phyloP scores from a whole-genome alignment of 1,140 invertebrate genomes.

The Hyposmocoma kahamanoa region DNA sequence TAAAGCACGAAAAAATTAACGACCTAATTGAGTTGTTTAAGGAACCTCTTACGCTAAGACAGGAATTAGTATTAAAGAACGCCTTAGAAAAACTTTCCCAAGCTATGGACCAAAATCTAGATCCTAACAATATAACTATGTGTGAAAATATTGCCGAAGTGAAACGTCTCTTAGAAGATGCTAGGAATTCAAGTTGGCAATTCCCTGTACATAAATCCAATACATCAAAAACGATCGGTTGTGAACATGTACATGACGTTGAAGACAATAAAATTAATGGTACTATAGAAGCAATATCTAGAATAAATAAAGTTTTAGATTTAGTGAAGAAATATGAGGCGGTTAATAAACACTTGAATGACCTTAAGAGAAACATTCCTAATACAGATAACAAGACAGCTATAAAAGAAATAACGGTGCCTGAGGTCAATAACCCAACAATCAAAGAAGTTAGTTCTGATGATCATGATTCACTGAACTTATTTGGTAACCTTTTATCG shows the following conservation, averaged over 20 bases:
- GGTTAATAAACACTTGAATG: constrained; percentile 30
- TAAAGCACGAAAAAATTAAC: constrained; percentile 58
- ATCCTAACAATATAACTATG: constrained; percentile 34
- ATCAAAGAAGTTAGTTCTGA: constrained; percentile 8
- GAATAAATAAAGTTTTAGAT: constrained; percentile 41
- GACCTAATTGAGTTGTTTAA: constrained; percentile 58
- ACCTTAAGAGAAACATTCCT: constrained; percentile 1
- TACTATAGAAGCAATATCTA: constrained; percentile 27
- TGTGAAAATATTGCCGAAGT: constrained; percentile 39
- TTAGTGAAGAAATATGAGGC: constrained; percentile 48
- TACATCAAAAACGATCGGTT: background rate
- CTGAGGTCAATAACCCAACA: too few species aligned
- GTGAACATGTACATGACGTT: constrained; percentile 1
- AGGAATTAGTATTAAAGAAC: constrained; percentile 56
- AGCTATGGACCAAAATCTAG: constrained; percentile 36
- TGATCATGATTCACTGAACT: constrained; percentile 27
- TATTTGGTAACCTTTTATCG: constrained; percentile 45
- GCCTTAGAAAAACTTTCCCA: constrained; percentile 46
- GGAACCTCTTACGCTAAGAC: constrained; percentile 50
- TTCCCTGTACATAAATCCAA: background rate
- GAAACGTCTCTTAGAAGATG: constrained; percentile 5
- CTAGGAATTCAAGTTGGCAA: background rate
- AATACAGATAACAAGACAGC: background rate
- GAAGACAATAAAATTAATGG: background rate
- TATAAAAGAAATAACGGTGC: too few species aligned